Evolutionary conservation across 2,888 invertebrate species (phyloP), one percentile per base, ranked within the genome.

Genomic region (Cerastis rubricosa): DNA sequence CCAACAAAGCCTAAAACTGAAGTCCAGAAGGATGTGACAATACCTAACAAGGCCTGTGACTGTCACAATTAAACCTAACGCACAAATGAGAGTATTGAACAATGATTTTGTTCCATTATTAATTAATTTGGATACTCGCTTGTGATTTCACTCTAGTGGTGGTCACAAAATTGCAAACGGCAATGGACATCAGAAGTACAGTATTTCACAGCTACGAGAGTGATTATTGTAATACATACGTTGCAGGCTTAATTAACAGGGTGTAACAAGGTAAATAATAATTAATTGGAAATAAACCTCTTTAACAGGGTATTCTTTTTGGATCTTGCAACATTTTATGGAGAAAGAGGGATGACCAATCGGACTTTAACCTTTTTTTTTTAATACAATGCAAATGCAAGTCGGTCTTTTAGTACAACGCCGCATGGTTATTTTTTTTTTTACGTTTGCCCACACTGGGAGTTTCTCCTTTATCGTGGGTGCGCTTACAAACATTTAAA

Each of bases 41-140:
- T 17, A 5, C 6, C 14, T 29, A 51, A n/a, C 17, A 17, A 40
- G n/a, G 19, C n/a, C 35, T 67, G 43, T 12, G n/a, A 51, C 11
- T 14, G 25, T 22, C 57, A 35, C 43, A 61, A 71, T 68, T 63
- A 47, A 64, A 43, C 29, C n/a, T 74, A 65, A 61, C 57, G 47
- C 5, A 14, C 40, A 68, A 74, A 78, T 64, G 14, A 78, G 12
- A 64, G 25, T 19, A 7, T n/a, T 35, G 14, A 22, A 5, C 29
- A 47, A 25, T 61, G 22, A 68, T 65, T 76, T 70, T 29, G 35
- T 35, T 51, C 35, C 51, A 72, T 40, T 70, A 35, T 40, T 70
- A 25, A 57, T 72, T 84, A n/a, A 73, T 76, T 64, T 43, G 22
- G 22, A 59, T 64, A 47, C 14, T 45, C 35, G n/a, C 14, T 57